A percentile compares a stretch with the other conserved stretches of the same genome.
These are phyloP conservation scores for Lepidochitona cinerea DNA, from an alignment of 2,888 invertebrate species.

Conservation along the genomic window DNA sequence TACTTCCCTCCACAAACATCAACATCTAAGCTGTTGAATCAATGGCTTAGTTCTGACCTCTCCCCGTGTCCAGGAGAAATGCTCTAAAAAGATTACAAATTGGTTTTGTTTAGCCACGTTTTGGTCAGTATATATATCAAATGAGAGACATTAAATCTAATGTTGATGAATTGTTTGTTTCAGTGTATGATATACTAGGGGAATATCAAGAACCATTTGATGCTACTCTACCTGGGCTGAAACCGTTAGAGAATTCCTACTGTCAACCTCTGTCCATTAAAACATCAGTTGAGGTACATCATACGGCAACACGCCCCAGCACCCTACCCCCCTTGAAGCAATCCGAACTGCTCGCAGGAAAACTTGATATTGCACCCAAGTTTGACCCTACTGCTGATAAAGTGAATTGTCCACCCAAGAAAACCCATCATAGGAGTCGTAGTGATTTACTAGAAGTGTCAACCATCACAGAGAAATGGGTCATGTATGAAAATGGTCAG, in stretches of 20 bases:
- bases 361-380: not conserved
- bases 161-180: no score
- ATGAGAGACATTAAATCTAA: no score
- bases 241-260: not conserved
- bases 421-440: slow-evolving; percentile 41
- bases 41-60: no score
- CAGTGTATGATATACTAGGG: not conserved
- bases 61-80: no score
- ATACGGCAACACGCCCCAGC: not conserved
- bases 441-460: slow-evolving; percentile 56
- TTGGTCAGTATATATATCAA: no score
- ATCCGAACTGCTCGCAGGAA: not conserved
- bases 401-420: no score
- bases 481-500: slow-evolving; percentile 50
- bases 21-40: no score
- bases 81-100: no score
- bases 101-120: no score
- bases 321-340: not conserved
- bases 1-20: no score
- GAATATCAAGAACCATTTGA: not conserved
- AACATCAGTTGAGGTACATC: not conserved
- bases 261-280: not conserved
- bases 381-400: no score
- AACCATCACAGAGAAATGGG: slow-evolving; percentile 47
- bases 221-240: not conserved